Percentiles rank a stretch among this genome's conserved stretches.
Conservation (phyloP, 2,113 vertebrate species). For the Saguinus midas region DNA sequence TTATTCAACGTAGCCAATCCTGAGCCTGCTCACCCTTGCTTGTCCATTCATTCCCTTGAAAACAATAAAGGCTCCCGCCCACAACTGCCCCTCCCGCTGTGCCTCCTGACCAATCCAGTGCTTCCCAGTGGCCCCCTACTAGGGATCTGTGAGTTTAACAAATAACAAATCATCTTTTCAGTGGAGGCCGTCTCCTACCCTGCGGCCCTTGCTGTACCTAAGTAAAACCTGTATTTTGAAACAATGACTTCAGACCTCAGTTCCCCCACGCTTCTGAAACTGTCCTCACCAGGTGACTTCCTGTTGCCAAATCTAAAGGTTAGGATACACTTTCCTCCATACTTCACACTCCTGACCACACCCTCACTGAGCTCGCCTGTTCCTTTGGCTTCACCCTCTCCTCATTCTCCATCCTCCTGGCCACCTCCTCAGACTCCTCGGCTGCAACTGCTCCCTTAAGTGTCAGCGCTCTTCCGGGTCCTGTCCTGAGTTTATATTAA, state of each 20-base stretch:
- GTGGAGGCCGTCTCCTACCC: not conserved
- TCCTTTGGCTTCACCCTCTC: not conserved
- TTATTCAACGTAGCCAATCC: not conserved
- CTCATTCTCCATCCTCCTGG: not conserved
- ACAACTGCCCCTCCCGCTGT: no score
- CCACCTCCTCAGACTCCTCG: not conserved
- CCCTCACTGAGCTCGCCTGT: fast-evolving
- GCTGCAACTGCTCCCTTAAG: not conserved
- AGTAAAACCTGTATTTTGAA: not conserved
- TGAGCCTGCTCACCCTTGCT: not conserved
- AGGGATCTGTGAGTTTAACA: not conserved
- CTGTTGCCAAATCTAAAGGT: not conserved
- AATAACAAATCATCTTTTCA: not conserved
- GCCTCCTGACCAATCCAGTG: no score
- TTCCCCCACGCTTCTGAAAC: not conserved
- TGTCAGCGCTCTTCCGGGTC: not conserved
- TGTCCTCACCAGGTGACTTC: not conserved
- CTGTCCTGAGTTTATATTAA: not conserved
- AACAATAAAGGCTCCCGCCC: not conserved
- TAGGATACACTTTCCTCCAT: not conserved
- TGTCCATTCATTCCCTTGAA: not conserved
- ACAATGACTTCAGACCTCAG: not conserved
- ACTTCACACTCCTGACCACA: not conserved
- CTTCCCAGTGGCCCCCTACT: not conserved
- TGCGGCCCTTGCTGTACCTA: not conserved